A percentile compares a stretch with the other conserved stretches of the same genome.
These are phyloP conservation scores for Asarcornis scutulata DNA, from an alignment of 2,113 vertebrate species.

Conservation along the genomic window DNA sequence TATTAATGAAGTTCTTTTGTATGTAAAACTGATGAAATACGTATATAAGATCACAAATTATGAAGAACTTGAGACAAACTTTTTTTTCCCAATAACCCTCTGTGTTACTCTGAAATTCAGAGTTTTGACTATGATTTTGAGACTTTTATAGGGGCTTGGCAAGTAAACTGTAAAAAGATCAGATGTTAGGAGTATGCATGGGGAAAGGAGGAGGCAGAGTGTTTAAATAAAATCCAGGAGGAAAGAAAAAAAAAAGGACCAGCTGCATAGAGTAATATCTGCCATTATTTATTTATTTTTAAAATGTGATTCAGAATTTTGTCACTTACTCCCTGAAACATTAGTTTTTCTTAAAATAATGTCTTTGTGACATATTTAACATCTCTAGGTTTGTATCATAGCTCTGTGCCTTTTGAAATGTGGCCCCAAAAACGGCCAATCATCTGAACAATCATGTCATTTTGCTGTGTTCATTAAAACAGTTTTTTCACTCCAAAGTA, in stretches of 20 bases:
- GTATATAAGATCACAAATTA: slow-evolving; percentile 35
- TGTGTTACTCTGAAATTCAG: slow-evolving; percentile 17
- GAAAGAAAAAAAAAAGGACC: background rate
- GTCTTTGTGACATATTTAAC: background rate
- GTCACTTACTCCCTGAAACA: background rate
- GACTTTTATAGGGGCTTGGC: slow-evolving; percentile 40
- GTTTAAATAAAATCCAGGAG: background rate
- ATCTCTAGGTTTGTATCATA: background rate
- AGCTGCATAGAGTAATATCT: background rate
- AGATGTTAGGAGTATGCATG: slow-evolving; percentile 28
- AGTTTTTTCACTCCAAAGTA: background rate
- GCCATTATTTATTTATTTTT: background rate
- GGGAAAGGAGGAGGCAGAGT: background rate
- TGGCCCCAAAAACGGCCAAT: background rate
- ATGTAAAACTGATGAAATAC: slow-evolving; percentile 18
- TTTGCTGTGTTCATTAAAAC: background rate
- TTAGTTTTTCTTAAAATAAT: background rate
- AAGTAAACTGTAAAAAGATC: slow-evolving; percentile 57
- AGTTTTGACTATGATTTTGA: background rate
- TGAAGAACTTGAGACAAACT: slow-evolving; percentile 4
- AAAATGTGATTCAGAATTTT: background rate
- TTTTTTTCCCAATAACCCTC: slow-evolving; percentile 31
- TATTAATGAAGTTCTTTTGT: slow-evolving; percentile 33
- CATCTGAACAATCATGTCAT: background rate
- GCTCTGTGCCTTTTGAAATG: background rate